phyloP scores from a whole-genome alignment of 2,797 vertebrate species.

The Naso thynnoides region DNA sequence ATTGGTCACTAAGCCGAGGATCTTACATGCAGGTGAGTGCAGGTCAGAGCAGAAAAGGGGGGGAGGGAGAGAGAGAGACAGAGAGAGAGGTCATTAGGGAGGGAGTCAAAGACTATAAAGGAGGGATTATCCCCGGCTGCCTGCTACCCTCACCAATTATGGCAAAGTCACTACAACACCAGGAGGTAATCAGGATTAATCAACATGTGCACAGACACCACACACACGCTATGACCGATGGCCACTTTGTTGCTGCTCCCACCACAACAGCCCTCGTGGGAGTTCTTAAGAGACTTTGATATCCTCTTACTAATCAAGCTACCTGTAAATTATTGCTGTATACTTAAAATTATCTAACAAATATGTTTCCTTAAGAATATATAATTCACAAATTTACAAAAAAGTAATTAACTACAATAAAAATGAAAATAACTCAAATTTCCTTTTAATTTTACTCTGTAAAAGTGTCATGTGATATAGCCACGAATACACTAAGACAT shows the following conservation, averaged over 20 bases:
- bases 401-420: neutral
- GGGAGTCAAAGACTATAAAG: slow-evolving; percentile 27
- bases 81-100: slow-evolving; percentile 8
- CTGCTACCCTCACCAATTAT: slow-evolving; percentile 58
- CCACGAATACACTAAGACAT: neutral
- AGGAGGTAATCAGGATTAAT: slow-evolving; percentile 67
- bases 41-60: neutral
- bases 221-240: slow-evolving; percentile 8
- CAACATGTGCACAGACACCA: slow-evolving; percentile 25
- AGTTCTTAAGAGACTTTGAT: neutral
- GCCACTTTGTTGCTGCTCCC: neutral
- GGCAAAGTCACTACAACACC: slow-evolving; percentile 56
- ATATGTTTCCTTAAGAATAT: neutral
- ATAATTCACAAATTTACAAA: neutral
- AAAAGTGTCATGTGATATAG: slow-evolving; percentile 3
- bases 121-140: slow-evolving; percentile 45
- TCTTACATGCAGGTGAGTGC: slow-evolving; percentile 4
- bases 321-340: neutral
- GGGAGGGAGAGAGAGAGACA: slow-evolving; percentile 1
- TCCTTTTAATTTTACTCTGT: neutral
- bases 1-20: neutral
- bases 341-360: neutral
- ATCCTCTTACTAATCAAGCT: neutral
- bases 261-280: neutral
- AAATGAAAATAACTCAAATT: neutral